These are phyloP conservation scores for Plusia festucae DNA, from an alignment of 2,888 invertebrate species.

Conservation along the genomic window DNA sequence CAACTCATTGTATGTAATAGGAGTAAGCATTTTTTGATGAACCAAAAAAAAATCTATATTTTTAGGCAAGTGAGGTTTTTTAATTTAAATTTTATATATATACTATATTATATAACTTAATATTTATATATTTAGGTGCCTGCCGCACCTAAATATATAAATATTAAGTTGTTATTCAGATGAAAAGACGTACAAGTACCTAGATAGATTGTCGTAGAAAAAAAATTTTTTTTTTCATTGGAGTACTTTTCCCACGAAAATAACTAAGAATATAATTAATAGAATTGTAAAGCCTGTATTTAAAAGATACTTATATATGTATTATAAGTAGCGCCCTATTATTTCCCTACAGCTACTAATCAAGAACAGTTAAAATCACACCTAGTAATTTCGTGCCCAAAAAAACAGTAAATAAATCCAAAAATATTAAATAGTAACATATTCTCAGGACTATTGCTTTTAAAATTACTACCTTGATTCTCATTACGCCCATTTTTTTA, in stretches of 20 bases:
- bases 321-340: slow-evolving; percentile 1
- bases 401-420: slow-evolving; percentile 25
- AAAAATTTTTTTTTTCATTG: no score
- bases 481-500: slow-evolving; percentile 45
- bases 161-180: no score
- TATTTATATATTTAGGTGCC: no score
- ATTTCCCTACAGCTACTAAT: slow-evolving; percentile 12
- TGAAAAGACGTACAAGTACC: no score
- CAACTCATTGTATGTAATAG: no score
- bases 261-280: not conserved
- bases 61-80: no score
- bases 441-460: slow-evolving; percentile 47
- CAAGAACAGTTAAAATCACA: slow-evolving; percentile 25
- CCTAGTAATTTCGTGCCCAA: slow-evolving; percentile 35
- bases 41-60: no score
- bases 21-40: no score
- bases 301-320: not conserved
- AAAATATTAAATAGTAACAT: slow-evolving; percentile 21
- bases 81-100: no score
- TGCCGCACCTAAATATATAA: no score
- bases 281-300: not conserved
- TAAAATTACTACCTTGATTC: slow-evolving; percentile 45
- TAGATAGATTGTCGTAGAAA: no score
- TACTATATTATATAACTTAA: no score
- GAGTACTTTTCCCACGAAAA: not conserved